phyloP scores from a whole-genome alignment of 2,888 invertebrate species.

The Lithophane semibrunnea region DNA sequence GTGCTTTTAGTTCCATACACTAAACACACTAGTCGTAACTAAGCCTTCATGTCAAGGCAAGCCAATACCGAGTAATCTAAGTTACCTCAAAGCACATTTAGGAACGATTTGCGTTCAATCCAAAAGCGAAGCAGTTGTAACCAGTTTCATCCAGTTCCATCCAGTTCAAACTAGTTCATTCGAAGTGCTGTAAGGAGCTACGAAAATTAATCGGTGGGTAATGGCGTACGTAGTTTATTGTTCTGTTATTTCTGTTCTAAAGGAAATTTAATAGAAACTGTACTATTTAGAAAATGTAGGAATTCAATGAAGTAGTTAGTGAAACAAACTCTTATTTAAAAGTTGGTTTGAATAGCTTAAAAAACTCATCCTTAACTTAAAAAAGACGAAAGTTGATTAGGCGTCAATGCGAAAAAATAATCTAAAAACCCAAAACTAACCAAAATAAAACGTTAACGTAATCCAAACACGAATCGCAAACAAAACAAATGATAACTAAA shows the following conservation, averaged over 20 bases:
- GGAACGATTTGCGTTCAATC: constrained; percentile 56
- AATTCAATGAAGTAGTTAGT: not conserved
- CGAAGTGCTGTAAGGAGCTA: constrained; percentile 31
- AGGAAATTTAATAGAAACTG: not conserved
- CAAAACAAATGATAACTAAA: not conserved
- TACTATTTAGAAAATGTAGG: not conserved
- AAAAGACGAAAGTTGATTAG: not conserved
- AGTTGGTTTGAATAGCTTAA: too few relatives aligned
- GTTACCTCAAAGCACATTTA: constrained; percentile 53
- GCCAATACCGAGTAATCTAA: constrained; percentile 49
- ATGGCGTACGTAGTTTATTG: constrained; percentile 29
- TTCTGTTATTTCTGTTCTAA: constrained; percentile 5
- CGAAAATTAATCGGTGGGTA: constrained; percentile 38
- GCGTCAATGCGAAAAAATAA: not conserved
- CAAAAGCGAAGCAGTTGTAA: constrained; percentile 57
- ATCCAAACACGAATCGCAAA: constrained; percentile 4
- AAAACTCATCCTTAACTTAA: not conserved
- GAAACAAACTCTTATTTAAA: not conserved
- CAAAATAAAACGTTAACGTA: not conserved
- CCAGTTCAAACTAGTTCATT: constrained; percentile 62
- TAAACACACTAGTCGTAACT: not conserved
- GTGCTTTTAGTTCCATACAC: not conserved
- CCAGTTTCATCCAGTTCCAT: constrained; percentile 54
- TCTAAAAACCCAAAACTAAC: not conserved
- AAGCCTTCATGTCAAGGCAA: constrained; percentile 19